Percentiles rank a stretch among this genome's conserved stretches.
These are phyloP conservation scores for Melangyna quadrimaculata DNA, from an alignment of 2,888 invertebrate species.

Conservation along the genomic window DNA sequence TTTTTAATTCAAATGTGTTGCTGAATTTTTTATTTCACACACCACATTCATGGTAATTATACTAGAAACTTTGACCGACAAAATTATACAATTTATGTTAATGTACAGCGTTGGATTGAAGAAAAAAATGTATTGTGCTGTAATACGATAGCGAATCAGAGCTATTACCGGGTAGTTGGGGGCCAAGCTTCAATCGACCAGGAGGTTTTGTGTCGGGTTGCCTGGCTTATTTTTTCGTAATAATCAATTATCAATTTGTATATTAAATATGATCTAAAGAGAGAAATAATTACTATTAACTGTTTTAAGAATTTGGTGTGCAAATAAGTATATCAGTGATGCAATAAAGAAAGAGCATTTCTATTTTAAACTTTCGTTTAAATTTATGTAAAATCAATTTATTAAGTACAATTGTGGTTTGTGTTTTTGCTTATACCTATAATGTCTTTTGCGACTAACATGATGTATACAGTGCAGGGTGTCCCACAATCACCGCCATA, in stretches of 20 bases:
- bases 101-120: background rate
- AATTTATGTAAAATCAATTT: too few species aligned
- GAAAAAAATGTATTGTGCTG: background rate
- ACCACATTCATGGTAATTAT: background rate
- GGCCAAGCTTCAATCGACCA: background rate
- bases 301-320: background rate
- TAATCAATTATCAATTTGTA: background rate
- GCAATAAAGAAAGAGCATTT: background rate
- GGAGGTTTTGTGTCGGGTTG: background rate
- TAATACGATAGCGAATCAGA: background rate
- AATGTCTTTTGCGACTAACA: too few species aligned
- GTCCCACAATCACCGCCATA: too few species aligned
- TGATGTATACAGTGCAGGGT: too few species aligned
- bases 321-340: background rate
- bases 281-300: background rate
- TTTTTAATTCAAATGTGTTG: conserved; percentile 34
- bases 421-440: too few species aligned
- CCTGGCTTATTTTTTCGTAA: background rate
- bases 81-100: conserved; percentile 49
- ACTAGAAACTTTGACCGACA: background rate
- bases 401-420: too few species aligned
- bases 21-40: conserved; percentile 1
- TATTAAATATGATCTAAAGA: background rate
- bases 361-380: too few species aligned
- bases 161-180: conserved; percentile 12